phyloP scores from a whole-genome alignment of 2,113 vertebrate genomes.

The Scalopus aquaticus region DNA sequence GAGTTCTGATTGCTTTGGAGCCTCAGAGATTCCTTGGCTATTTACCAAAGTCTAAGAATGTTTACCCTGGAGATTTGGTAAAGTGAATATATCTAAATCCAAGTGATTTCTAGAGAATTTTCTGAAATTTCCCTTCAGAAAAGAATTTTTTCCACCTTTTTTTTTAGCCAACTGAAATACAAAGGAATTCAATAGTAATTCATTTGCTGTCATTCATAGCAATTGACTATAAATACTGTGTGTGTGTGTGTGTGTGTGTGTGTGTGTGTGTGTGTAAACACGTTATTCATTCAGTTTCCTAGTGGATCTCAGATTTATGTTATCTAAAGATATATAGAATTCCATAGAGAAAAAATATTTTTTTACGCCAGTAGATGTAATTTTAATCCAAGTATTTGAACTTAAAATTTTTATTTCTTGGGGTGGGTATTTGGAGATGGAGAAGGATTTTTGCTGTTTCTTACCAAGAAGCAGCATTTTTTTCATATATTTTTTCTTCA shows the following conservation, averaged over 20 bases:
- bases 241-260: too few relatives aligned
- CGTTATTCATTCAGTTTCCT: background rate
- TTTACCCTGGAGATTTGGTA: constrained; percentile 37
- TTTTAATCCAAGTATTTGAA: background rate
- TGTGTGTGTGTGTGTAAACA: too few relatives aligned
- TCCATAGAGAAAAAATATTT: background rate
- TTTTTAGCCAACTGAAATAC: constrained; percentile 1
- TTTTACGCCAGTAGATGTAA: background rate
- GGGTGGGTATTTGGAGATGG: background rate
- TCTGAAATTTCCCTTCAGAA: background rate
- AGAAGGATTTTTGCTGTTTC: background rate
- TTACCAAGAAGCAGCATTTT: background rate
- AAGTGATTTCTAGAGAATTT: constrained; percentile 36
- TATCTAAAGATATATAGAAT: background rate
- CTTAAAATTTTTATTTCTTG: background rate
- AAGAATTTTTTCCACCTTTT: background rate
- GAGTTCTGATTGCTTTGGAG: constrained; percentile 54
- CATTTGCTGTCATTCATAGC: background rate
- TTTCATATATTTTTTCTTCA: background rate
- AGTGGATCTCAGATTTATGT: background rate
- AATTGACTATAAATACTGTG: background rate
- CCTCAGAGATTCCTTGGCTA: constrained; percentile 6
- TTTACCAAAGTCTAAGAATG: constrained; percentile 58
- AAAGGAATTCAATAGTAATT: constrained; percentile 39
- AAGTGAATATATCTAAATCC: constrained; percentile 14